A percentile compares a stretch with the other conserved stretches of the same genome.
Conservation (phyloP, 2,888 invertebrate species). For the Athetis lepigone region DNA sequence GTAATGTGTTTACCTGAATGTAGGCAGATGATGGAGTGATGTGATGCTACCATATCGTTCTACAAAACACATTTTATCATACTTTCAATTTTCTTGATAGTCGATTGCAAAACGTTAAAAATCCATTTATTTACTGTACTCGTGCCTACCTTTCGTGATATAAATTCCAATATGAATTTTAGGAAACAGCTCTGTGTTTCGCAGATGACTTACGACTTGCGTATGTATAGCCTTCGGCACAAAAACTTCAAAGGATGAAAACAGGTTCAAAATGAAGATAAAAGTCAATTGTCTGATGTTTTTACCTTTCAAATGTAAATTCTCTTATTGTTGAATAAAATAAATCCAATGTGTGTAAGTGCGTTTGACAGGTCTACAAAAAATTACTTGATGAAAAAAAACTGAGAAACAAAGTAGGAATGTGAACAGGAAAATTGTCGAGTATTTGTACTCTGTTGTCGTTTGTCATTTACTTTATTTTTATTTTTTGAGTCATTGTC, state of each 20-base stretch:
- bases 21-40: constrained; percentile 55
- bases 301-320: constrained; percentile 21
- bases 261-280: constrained; percentile 46
- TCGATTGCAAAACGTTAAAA: background rate
- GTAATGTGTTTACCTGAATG: constrained; percentile 61
- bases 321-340: constrained; percentile 10
- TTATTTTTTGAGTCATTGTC: background rate
- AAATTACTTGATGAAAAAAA: background rate
- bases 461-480: background rate
- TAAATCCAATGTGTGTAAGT: constrained; percentile 21
- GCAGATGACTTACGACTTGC: constrained; percentile 25
- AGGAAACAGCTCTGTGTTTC: constrained; percentile 23
- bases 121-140: background rate
- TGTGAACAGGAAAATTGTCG: background rate
- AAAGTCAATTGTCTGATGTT: constrained; percentile 38
- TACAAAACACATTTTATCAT: constrained; percentile 20
- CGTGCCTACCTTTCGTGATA: background rate
- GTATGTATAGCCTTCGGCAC: constrained; percentile 20
- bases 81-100: constrained; percentile 14
- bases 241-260: constrained; percentile 45
- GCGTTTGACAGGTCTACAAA: background rate
- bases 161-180: constrained; percentile 6
- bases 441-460: background rate
- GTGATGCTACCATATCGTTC: constrained; percentile 30
- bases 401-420: background rate